Evolutionary conservation across 1,140 invertebrate species (phyloP).

Genomic region (Ephestia elutella): DNA sequence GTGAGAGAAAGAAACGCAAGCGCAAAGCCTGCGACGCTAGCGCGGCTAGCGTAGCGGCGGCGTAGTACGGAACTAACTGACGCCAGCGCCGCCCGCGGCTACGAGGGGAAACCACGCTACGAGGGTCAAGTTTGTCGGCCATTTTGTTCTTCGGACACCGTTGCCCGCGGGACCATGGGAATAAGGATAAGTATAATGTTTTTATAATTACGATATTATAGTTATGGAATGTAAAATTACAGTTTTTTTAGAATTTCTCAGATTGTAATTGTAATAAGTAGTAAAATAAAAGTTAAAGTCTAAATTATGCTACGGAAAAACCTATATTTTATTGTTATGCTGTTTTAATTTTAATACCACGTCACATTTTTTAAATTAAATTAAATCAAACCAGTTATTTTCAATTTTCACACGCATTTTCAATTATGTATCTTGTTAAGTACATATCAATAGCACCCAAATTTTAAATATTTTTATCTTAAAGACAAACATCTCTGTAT

Average conservation of each 20-base stretch:
- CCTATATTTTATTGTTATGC: too few relatives aligned
- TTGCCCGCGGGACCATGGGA: conserved; percentile 16
- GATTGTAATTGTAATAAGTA: conserved; percentile 3
- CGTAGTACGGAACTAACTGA: conserved; percentile 35
- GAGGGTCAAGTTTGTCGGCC: conserved; percentile 35
- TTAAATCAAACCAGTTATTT: too few relatives aligned
- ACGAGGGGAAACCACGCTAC: conserved; percentile 30
- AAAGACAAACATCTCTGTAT: neutral
- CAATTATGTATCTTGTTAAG: too few relatives aligned
- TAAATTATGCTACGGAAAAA: too few relatives aligned
- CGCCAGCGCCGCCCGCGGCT: conserved; percentile 30
- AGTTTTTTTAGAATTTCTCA: neutral
- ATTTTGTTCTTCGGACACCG: conserved; percentile 47
- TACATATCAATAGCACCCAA: too few relatives aligned
- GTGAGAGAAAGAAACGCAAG: conserved; percentile 28
- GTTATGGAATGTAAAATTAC: conserved; percentile 6
- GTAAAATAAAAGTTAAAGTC: neutral
- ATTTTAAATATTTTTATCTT: too few relatives aligned
- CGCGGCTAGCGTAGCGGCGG: conserved; percentile 32
- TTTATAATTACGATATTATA: conserved; percentile 9
- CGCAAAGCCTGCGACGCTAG: conserved; percentile 30
- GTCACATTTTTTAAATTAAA: too few relatives aligned
- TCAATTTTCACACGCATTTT: too few relatives aligned
- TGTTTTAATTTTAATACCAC: too few relatives aligned
- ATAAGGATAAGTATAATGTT: conserved; percentile 9